Evolutionary conservation across 2,797 vertebrate genomes (phyloP).

Genomic region (Sarcophilus harrisii): DNA sequence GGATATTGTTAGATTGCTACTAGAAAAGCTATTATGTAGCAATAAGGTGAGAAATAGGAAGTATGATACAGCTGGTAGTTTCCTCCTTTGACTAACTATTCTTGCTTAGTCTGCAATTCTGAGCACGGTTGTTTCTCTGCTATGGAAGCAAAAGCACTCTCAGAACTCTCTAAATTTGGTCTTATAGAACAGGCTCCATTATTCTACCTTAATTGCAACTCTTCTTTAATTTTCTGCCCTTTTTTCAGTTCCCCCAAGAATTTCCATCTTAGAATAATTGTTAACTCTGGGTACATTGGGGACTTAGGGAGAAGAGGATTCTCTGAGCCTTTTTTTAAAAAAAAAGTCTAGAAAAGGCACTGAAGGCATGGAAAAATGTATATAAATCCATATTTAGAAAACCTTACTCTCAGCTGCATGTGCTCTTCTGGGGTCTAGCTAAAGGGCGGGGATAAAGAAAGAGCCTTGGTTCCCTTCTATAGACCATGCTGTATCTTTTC

Average conservation of each 20-base stretch:
- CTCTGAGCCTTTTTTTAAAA: not conserved
- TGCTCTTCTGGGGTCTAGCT: not conserved
- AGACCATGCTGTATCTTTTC: not conserved
- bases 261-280: not conserved
- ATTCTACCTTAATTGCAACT: not conserved
- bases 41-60: not conserved
- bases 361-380: not conserved
- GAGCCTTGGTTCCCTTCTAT: not conserved
- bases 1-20: not conserved
- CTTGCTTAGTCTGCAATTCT: not conserved
- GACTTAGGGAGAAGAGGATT: not conserved
- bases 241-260: not conserved
- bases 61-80: not conserved
- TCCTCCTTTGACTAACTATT: not conserved
- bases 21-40: not conserved
- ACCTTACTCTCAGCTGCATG: not conserved
- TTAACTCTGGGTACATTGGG: not conserved
- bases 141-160: not conserved
- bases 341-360: not conserved
- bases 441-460: not conserved
- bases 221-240: not conserved
- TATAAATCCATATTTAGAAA: not conserved
- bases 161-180: not conserved
- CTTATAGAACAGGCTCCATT: not conserved
- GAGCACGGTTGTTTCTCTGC: not conserved